Base-by-base conservation (phyloP, 2,797 vertebrate species). In the Amazona finschi region DNA sequence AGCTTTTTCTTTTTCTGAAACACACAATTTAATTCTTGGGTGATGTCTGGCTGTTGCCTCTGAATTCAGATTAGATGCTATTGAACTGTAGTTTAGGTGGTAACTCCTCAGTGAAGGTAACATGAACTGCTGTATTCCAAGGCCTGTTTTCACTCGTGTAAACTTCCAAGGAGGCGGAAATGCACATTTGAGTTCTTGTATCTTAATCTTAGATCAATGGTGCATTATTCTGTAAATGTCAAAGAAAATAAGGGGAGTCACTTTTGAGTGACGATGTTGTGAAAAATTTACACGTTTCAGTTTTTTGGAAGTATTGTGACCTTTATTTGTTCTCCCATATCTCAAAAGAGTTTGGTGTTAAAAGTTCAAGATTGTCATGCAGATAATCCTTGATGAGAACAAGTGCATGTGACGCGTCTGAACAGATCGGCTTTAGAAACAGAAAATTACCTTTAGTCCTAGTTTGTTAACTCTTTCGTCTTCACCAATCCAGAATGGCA, bases 381-480 rank as follows among this genome's bases (percentile, higher is more conserved):
- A 93, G 92, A 95, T 97, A 97, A 96, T 97, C 96, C 96, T 97
- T 96, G 85, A 81, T 83, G 88, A 96, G 82, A 96, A 88, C 69
- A 85, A 94, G 90, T 92, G 80, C 80, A 72, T 87, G 62, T 96
- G 95, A 80, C 75, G 85, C 88, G 90, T 85, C 90, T 85, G 77
- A 97, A 95, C 93, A 96, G 92, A 89, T 91, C 91, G 83, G 87
- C 94, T 92, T 97, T 97, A 92, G 92, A 96, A 97, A 97, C 76
- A 88, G 89, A 96, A 95, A 96, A 96, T 93, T 96, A 89, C 82
- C 92, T 91, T 75, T 71, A 75, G 44, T 75, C 28, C 72, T 80
- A 53, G 72, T 94, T 86, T 33, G 7, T 94, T 95, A 96, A 96
- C 87, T 25, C 82, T 95, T 95, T 78, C 38, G 25, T 94, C 70